Conservation (phyloP, 2,888 invertebrate genomes). For the Drosophila pegasa region DNA sequence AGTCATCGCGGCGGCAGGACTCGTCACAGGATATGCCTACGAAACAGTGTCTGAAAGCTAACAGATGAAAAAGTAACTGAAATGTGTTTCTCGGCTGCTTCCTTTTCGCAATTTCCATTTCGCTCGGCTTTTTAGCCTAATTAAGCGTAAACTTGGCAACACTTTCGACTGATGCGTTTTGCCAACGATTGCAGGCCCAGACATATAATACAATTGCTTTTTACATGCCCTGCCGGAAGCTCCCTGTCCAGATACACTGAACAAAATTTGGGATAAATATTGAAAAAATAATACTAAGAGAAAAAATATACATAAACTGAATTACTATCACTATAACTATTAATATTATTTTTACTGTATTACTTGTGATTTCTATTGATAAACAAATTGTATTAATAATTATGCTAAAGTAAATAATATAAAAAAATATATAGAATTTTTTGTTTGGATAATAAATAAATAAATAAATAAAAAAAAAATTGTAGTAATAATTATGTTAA, state of each 20-base stretch:
- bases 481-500: too few species aligned
- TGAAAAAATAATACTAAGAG: not conserved
- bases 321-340: too few species aligned
- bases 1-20: constrained; percentile 52
- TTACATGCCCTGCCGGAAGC: constrained; percentile 8
- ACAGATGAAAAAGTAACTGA: not conserved
- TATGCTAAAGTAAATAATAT: too few species aligned
- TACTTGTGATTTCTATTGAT: too few species aligned
- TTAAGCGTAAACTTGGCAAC: constrained; percentile 76
- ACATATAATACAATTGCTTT: constrained; percentile 39
- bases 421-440: too few species aligned
- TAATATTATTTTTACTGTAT: too few species aligned
- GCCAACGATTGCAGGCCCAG: constrained; percentile 30
- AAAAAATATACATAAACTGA: not conserved
- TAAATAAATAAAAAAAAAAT: too few species aligned
- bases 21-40: constrained; percentile 35
- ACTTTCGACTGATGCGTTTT: constrained; percentile 51
- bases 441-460: too few species aligned
- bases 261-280: not conserved
- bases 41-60: not conserved
- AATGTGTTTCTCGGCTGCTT: not conserved
- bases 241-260: constrained; percentile 6
- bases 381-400: too few species aligned
- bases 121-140: constrained; percentile 70
- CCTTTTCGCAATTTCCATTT: constrained; percentile 21